Conservation (phyloP, 2,888 invertebrate species). For the Invenusta paracnida region DNA sequence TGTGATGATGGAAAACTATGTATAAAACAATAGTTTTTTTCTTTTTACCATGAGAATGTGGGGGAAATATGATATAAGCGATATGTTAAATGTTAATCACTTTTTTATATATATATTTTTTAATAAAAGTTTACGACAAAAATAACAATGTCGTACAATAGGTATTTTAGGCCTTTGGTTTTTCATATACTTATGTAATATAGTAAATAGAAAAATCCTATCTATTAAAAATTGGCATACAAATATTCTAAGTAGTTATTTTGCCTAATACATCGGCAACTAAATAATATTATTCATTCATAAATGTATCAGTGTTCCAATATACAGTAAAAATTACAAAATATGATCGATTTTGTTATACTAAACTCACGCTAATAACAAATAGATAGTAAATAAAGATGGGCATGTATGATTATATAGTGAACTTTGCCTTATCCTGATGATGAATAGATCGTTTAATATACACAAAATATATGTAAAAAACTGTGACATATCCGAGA, state of each 20-base stretch:
- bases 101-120: neutral
- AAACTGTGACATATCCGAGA: too few species aligned
- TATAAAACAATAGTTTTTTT: neutral
- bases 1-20: neutral
- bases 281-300: neutral
- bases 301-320: neutral
- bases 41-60: neutral
- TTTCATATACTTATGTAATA: neutral
- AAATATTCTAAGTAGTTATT: neutral
- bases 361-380: neutral
- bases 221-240: neutral
- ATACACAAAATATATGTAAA: neutral
- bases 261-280: neutral
- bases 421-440: neutral
- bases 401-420: neutral
- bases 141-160: neutral
- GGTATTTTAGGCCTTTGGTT: too few species aligned
- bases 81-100: neutral
- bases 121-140: neutral
- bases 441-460: neutral
- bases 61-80: neutral
- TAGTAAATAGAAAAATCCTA: neutral
- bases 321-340: neutral
- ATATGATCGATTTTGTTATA: neutral
- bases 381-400: neutral